Evolutionary conservation across 2,888 invertebrate genomes (phyloP).

Genomic region (Blastobasis adustella): DNA sequence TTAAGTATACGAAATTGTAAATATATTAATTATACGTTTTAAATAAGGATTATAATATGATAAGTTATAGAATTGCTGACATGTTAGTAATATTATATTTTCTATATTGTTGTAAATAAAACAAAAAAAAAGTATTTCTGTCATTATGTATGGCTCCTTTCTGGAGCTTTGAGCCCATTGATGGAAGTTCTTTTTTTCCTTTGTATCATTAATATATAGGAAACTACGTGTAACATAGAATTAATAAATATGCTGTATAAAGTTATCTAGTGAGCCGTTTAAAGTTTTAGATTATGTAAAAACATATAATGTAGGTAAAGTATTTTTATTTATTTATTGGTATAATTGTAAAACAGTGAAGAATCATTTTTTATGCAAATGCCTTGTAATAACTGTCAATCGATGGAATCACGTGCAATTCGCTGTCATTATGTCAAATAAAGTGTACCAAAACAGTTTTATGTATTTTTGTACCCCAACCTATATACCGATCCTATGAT

Average conservation of each 20-base stretch:
- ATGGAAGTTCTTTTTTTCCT: slow-evolving; percentile 49
- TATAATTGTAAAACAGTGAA: neutral
- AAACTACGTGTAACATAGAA: no score
- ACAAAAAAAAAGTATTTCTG: slow-evolving; percentile 48
- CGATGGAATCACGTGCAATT: slow-evolving; percentile 52
- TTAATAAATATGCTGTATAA: slow-evolving; percentile 4
- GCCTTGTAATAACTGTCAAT: slow-evolving; percentile 53
- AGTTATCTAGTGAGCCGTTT: neutral
- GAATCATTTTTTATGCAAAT: slow-evolving; percentile 10
- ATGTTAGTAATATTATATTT: neutral
- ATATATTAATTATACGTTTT: slow-evolving; percentile 16
- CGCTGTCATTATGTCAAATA: slow-evolving; percentile 46
- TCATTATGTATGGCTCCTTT: slow-evolving; percentile 39
- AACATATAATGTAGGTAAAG: neutral
- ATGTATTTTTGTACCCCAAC: no score
- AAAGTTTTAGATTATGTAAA: neutral
- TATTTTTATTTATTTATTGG: slow-evolving; percentile 8
- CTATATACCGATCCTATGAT: no score
- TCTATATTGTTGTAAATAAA: slow-evolving; percentile 23
- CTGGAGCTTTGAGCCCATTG: slow-evolving; percentile 64
- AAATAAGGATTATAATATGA: neutral
- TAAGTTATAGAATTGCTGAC: no score
- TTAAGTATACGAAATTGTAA: slow-evolving; percentile 14
- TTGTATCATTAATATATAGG: no score
- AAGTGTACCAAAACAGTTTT: slow-evolving; percentile 42